phyloP scores from a whole-genome alignment of 2,113 vertebrate species.

The Coregonus clupeaformis region DNA sequence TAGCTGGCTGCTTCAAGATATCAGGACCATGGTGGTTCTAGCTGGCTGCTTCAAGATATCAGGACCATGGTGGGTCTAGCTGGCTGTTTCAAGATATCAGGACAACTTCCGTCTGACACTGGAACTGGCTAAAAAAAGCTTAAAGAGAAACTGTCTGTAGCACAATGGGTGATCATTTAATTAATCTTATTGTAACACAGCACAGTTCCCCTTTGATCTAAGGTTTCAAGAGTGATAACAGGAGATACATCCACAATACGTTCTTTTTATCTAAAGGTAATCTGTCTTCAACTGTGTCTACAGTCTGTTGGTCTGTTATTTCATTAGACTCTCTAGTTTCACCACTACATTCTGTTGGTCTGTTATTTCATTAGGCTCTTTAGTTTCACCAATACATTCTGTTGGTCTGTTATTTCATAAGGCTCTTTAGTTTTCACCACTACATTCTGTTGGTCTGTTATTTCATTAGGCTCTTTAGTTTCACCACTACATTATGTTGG shows the following conservation, averaged over 20 bases:
- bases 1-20: too few relatives aligned
- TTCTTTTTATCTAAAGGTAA: slow-evolving; percentile 48
- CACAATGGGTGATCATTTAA: slow-evolving; percentile 52
- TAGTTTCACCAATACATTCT: too few relatives aligned
- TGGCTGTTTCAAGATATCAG: slow-evolving; percentile 31
- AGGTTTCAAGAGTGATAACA: slow-evolving; percentile 47
- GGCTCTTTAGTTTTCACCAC: slow-evolving; percentile 35
- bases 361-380: too few relatives aligned
- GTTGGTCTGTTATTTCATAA: slow-evolving; percentile 40
- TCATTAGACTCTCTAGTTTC: too few relatives aligned
- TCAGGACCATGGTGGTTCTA: too few relatives aligned
- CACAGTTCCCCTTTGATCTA: slow-evolving; percentile 5
- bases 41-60: too few relatives aligned
- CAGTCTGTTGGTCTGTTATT: too few relatives aligned
- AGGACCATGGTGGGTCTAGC: background rate
- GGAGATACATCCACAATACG: slow-evolving; percentile 50
- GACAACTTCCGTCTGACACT: slow-evolving; percentile 53
- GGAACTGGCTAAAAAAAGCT: slow-evolving; percentile 51
- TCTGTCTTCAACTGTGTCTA: slow-evolving; percentile 37
- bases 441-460: too few relatives aligned
- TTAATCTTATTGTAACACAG: slow-evolving; percentile 47
- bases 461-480: too few relatives aligned
- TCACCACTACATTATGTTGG: too few relatives aligned
- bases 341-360: too few relatives aligned
- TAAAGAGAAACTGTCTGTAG: background rate